These are phyloP conservation scores for Leptothorax acervorum DNA, from an alignment of 2,888 invertebrate genomes.

Conservation along the genomic window DNA sequence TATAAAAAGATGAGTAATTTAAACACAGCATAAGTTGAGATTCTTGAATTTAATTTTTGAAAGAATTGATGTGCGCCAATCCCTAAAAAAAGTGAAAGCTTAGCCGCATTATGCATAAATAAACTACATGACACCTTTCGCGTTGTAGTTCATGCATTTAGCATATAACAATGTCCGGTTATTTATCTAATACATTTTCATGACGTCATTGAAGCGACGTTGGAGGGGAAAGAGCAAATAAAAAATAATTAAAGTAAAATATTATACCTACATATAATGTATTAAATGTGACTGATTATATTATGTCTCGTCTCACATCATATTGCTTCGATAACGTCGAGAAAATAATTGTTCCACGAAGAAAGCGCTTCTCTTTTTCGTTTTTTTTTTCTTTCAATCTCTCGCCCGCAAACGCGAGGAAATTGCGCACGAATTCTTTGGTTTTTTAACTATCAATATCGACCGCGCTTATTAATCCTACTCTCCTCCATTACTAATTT, in stretches of 20 bases:
- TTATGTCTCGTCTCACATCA: neutral
- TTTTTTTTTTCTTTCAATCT: neutral
- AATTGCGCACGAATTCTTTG: slow-evolving; percentile 22
- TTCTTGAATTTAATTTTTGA: neutral
- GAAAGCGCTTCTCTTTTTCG: slow-evolving; percentile 1
- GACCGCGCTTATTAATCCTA: slow-evolving; percentile 66
- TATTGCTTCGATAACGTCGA: slow-evolving; percentile 38
- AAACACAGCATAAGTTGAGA: neutral
- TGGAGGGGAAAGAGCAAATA: neutral
- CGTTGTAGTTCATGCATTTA: neutral
- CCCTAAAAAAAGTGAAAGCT: neutral
- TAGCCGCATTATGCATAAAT: neutral
- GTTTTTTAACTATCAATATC: slow-evolving; percentile 24
- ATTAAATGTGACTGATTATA: slow-evolving; percentile 17
- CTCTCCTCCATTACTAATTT: slow-evolving; percentile 66
- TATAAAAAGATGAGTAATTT: slow-evolving; percentile 3
- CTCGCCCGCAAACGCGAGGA: neutral
- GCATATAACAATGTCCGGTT: neutral
- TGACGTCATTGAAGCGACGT: slow-evolving; percentile 9
- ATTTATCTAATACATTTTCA: slow-evolving; percentile 1
- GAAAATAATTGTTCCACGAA: slow-evolving; percentile 14
- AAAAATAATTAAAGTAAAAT: slow-evolving; percentile 23
- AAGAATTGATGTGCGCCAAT: neutral
- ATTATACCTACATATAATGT: neutral
- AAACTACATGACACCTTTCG: neutral